phyloP scores from a whole-genome alignment of 37 sponge, comb jelly and placozoan species.

The Axinella damicornis region DNA sequence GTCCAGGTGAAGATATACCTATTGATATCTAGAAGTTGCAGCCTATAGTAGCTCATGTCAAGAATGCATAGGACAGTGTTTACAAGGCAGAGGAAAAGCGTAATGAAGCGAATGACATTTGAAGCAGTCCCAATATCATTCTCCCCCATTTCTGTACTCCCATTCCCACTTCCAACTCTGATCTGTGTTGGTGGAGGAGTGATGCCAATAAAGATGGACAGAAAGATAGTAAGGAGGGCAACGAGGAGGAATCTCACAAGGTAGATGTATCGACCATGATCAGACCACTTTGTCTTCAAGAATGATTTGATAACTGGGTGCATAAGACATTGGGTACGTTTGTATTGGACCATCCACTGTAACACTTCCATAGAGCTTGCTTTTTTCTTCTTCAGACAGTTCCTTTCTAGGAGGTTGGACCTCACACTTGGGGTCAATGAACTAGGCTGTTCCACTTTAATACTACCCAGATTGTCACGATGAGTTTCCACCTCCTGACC shows the following conservation, averaged over 20 bases:
- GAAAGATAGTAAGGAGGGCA: slow-evolving; percentile 50
- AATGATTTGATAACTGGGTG: slow-evolving; percentile 70
- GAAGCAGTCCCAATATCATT: not conserved
- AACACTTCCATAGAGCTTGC: slow-evolving; percentile 27
- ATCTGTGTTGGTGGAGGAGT: slow-evolving; percentile 9
- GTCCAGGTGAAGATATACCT: not conserved
- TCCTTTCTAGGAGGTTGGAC: too few species aligned
- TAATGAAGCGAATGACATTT: slow-evolving; percentile 31
- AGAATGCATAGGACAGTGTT: slow-evolving; percentile 20
- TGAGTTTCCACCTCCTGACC: too few species aligned
- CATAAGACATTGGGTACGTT: slow-evolving; percentile 37
- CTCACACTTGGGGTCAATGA: too few species aligned
- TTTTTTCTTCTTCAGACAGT: not conserved
- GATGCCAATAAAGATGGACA: slow-evolving; percentile 61
- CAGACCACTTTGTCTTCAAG: slow-evolving; percentile 71
- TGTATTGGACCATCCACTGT: slow-evolving; percentile 46
- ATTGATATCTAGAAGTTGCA: slow-evolving; percentile 2
- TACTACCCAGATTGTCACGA: too few species aligned
- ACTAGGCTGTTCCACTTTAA: not conserved
- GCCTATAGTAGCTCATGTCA: not conserved
- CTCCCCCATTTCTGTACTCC: too few species aligned
- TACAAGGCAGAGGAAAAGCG: slow-evolving; percentile 10
- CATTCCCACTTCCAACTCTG: too few species aligned
- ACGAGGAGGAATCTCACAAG: slow-evolving; percentile 15
- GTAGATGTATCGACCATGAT: slow-evolving; percentile 51